A percentile compares a stretch with the other conserved stretches of the same genome.
Evolutionary conservation across 2,797 vertebrate genomes (phyloP).

Genomic region (Eulemur rubriventer): DNA sequence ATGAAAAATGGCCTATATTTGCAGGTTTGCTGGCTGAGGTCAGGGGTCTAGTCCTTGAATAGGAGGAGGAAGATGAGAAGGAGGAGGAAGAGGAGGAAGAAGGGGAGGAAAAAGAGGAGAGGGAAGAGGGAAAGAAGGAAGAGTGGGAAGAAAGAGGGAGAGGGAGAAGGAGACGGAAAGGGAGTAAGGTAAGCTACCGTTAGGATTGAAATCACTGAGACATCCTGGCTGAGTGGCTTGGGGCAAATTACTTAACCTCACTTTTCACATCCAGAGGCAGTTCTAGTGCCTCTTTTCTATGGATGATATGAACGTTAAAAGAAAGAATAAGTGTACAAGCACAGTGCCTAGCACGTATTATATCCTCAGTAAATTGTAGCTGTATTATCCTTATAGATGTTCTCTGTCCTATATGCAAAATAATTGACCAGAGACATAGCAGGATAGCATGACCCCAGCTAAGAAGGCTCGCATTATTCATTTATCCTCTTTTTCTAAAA

Average conservation of each 20-base stretch:
- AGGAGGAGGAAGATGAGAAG: neutral
- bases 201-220: neutral
- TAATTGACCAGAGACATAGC: neutral
- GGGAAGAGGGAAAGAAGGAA: neutral
- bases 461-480: neutral
- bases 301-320: neutral
- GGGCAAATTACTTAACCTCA: neutral
- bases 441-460: neutral
- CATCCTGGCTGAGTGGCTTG: neutral
- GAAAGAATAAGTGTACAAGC: neutral
- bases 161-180: neutral
- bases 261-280: neutral
- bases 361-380: neutral
- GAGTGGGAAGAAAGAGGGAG: too few species aligned
- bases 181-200: neutral
- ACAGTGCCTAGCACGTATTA: neutral
- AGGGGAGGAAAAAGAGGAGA: too few species aligned
- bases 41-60: neutral
- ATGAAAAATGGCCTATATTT: neutral
- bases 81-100: accelerated
- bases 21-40: neutral
- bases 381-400: neutral
- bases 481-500: slow-evolving; percentile 8
- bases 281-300: neutral
- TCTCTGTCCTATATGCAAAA: neutral